phyloP scores from a whole-genome alignment of 1,140 invertebrate species.

The Amphibalanus amphitrite region DNA sequence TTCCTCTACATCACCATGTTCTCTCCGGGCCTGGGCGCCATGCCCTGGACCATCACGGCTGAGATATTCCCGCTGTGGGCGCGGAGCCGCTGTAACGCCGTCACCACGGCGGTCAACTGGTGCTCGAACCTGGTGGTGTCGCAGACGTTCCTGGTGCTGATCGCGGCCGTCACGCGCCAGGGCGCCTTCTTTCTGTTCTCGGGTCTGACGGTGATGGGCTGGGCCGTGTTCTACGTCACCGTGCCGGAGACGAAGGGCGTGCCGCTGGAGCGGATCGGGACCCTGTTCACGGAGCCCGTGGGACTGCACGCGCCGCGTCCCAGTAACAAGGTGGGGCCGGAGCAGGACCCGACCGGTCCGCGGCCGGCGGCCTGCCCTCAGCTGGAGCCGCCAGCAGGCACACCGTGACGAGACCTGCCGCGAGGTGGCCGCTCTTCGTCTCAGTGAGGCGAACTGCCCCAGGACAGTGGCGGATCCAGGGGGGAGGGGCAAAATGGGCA shows the following conservation, averaged over 20 bases:
- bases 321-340: no score
- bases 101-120: slow-evolving; percentile 42
- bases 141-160: slow-evolving; percentile 36
- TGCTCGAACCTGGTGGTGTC: slow-evolving; percentile 38
- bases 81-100: slow-evolving; percentile 35
- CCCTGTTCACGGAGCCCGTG: slow-evolving; percentile 25
- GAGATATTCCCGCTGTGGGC: slow-evolving; percentile 47
- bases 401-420: no score
- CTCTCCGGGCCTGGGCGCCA: slow-evolving; percentile 35
- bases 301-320: not conserved
- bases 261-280: slow-evolving; percentile 34
- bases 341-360: no score
- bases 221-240: slow-evolving; percentile 31
- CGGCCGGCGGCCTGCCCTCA: no score
- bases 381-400: no score
- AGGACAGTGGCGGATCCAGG: no score
- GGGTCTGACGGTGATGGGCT: slow-evolving; percentile 30
- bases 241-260: slow-evolving; percentile 39
- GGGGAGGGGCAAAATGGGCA: no score
- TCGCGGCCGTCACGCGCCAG: slow-evolving; percentile 20
- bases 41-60: slow-evolving; percentile 47
- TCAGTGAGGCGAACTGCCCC: no score
- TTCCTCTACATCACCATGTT: slow-evolving; percentile 25
- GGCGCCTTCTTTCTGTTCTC: slow-evolving; percentile 37
- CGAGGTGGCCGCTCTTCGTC: no score